phyloP scores from a whole-genome alignment of 1,140 invertebrate genomes.

The Drosophila orena region DNA sequence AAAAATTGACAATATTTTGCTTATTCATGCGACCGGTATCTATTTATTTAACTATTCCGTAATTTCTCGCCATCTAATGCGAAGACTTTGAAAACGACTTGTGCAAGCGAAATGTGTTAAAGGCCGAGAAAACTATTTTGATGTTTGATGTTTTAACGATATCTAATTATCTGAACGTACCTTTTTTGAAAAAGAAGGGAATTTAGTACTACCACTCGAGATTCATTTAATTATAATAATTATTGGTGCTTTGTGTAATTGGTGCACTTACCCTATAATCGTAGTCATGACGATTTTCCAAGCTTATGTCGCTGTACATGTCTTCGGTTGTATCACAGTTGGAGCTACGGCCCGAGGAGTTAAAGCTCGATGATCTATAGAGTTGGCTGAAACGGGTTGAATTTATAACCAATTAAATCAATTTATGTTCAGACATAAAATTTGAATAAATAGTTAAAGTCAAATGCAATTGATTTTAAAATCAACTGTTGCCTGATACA shows the following conservation, averaged over 20 bases:
- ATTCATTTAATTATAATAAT: background rate
- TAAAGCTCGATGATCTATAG: conserved; percentile 95
- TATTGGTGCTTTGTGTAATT: background rate
- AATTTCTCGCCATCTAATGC: conserved; percentile 11
- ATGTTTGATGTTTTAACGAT: background rate
- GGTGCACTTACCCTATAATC: conserved; percentile 91
- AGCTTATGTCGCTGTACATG: conserved; percentile 95
- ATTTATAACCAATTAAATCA: background rate
- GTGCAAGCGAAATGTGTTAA: conserved; percentile 24
- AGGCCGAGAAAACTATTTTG: background rate
- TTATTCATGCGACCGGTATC: conserved; percentile 30
- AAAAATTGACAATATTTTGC: conserved; percentile 54
- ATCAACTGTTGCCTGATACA: no score
- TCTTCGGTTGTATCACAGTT: conserved; percentile 95
- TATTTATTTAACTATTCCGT: conserved; percentile 20
- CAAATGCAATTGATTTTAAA: no score
- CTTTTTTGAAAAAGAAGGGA: background rate
- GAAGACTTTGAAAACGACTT: conserved; percentile 22
- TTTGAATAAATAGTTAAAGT: no score
- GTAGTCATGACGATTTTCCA: conserved; percentile 95
- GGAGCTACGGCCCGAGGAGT: conserved; percentile 94
- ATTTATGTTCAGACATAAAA: no score
- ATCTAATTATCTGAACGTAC: background rate
- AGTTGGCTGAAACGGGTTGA: conserved; percentile 88
- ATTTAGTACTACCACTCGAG: background rate